phyloP scores from a whole-genome alignment of 2,888 invertebrate genomes.

The Empis stercorea region DNA sequence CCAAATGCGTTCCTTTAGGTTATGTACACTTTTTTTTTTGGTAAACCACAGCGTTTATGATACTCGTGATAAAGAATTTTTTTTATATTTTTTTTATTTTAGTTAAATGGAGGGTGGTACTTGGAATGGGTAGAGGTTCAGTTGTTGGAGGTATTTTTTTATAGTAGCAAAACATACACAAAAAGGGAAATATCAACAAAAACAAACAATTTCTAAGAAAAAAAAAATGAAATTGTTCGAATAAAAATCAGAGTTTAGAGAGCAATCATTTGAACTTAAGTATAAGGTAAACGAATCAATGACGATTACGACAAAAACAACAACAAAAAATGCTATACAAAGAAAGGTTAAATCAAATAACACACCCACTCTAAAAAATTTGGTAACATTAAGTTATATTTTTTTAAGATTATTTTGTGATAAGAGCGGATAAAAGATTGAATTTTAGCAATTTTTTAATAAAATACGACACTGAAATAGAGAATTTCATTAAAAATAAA shows the following conservation, averaged over 20 bases:
- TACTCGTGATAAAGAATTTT: too few species aligned
- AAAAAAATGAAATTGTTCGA: too few species aligned
- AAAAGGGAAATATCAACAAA: too few species aligned
- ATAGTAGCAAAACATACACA: too few species aligned
- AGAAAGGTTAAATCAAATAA: slow-evolving; percentile 7
- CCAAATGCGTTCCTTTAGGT: slow-evolving; percentile 10
- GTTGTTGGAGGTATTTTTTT: too few species aligned
- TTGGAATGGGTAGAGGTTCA: too few species aligned
- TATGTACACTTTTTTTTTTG: slow-evolving; percentile 6
- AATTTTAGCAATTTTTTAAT: slow-evolving; percentile 23
- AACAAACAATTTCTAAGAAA: too few species aligned
- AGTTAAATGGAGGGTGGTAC: background rate
- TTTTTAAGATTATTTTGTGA: slow-evolving; percentile 18
- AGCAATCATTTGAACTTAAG: too few species aligned
- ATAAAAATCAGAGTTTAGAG: too few species aligned
- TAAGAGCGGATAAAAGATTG: slow-evolving; percentile 18
- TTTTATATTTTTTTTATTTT: too few species aligned
- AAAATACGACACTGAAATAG: slow-evolving; percentile 23
- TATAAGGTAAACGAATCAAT: too few species aligned
- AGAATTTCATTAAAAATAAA: slow-evolving; percentile 21
- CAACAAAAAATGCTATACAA: slow-evolving; percentile 13
- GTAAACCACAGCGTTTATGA: background rate
- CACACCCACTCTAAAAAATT: slow-evolving; percentile 11
- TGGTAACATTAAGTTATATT: slow-evolving; percentile 16
- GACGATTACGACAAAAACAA: slow-evolving; percentile 4